Conservation (phyloP, 2,113 vertebrate species). For the Engraulis encrasicolus region DNA sequence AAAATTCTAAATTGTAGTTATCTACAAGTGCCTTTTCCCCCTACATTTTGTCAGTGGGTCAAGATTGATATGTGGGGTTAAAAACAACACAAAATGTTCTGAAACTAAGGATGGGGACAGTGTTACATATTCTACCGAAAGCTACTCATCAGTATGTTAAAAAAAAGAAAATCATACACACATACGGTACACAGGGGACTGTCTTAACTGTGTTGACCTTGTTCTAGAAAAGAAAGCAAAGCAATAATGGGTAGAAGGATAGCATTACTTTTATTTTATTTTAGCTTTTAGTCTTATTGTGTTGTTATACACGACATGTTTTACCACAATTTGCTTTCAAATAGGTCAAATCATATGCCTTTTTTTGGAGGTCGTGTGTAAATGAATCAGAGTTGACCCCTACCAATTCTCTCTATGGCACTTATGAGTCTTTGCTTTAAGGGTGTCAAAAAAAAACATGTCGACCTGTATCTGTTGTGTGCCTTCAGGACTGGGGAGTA, state of each 20-base stretch:
- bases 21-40: not conserved
- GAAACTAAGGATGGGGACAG: constrained; percentile 27
- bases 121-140: constrained; percentile 23
- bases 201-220: constrained; percentile 11
- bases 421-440: constrained; percentile 37
- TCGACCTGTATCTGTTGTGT: constrained; percentile 16
- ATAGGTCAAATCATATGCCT: not conserved
- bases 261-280: constrained; percentile 15
- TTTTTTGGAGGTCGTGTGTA: not conserved
- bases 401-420: constrained; percentile 35
- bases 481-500: too few relatives aligned
- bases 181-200: not conserved
- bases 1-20: constrained; percentile 24
- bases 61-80: constrained; percentile 2
- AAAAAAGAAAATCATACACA: not conserved
- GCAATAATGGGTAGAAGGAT: not conserved
- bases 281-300: constrained; percentile 9
- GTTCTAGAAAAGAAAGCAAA: not conserved
- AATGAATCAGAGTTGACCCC: not conserved
- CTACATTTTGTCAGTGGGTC: not conserved
- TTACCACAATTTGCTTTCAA: not conserved
- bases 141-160: not conserved
- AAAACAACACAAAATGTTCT: too few relatives aligned
- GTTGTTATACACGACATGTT: not conserved
- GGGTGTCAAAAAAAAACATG: constrained; percentile 17